Conservation (phyloP, 1,140 invertebrate genomes). For the Brachionus rubens region DNA sequence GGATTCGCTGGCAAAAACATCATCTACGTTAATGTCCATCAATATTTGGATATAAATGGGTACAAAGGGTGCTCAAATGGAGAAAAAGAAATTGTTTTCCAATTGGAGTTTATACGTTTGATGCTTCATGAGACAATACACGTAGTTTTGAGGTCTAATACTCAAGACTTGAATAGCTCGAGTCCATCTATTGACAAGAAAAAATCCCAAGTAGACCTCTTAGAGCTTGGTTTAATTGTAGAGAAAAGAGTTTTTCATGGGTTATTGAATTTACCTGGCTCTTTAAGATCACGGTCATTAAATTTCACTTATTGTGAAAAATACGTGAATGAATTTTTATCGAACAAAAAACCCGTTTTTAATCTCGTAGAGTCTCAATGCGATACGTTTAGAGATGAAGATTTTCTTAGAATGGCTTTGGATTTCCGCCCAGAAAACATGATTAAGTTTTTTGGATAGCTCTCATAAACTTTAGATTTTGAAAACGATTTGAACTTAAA, state of each 20-base stretch:
- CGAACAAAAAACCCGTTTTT: background rate
- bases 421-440: too few relatives aligned
- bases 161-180: background rate
- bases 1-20: constrained; percentile 19
- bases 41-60: background rate
- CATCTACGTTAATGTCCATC: constrained; percentile 10
- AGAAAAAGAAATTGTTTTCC: constrained; percentile 18
- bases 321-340: background rate
- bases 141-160: background rate
- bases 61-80: background rate
- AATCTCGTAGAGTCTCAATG: background rate
- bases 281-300: background rate
- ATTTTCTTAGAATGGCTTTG: background rate
- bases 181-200: background rate
- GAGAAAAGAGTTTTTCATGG: background rate
- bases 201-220: background rate
- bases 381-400: background rate
- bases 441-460: too few relatives aligned
- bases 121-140: constrained; percentile 3
- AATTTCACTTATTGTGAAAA: background rate
- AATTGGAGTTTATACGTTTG: constrained; percentile 15
- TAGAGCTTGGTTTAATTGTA: background rate
- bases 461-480: too few relatives aligned
- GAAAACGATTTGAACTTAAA: too few relatives aligned
- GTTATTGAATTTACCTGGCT: background rate